Percentiles rank a stretch among this genome's conserved stretches.
Conservation (phyloP, 2,888 invertebrate genomes). For the Drosophila affinis region DNA sequence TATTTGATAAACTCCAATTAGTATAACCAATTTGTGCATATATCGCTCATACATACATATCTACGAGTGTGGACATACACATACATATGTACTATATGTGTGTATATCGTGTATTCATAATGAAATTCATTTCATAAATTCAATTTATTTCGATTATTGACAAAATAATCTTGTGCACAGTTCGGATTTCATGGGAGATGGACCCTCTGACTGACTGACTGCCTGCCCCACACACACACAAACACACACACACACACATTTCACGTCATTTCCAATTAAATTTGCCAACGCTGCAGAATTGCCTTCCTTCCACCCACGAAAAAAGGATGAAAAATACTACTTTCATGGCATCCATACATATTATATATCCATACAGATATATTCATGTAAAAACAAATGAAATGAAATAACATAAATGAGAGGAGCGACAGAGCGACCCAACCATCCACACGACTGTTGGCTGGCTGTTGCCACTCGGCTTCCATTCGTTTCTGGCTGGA, state of each 20-base stretch:
- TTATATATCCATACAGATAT: conserved; percentile 5
- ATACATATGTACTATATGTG: conserved; percentile 33
- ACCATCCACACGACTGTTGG: background rate
- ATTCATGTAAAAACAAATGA: conserved; percentile 52
- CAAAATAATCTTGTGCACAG: conserved; percentile 72
- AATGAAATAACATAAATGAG: conserved; percentile 61
- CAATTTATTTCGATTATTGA: conserved; percentile 78
- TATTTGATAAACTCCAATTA: conserved; percentile 71
- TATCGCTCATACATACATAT: conserved; percentile 19
- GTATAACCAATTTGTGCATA: conserved; percentile 56
- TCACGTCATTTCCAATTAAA: conserved; percentile 78
- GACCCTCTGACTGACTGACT: conserved; percentile 2
- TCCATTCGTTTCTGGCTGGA: background rate
- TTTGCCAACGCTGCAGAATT: conserved; percentile 74
- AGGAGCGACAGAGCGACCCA: conserved; percentile 21
- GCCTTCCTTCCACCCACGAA: conserved; percentile 3
- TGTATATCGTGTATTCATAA: conserved; percentile 51
- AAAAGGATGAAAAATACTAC: conserved; percentile 35
- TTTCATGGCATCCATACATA: conserved; percentile 20
- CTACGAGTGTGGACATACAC: too few relatives aligned
- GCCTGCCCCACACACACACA: background rate
- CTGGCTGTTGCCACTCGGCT: background rate
- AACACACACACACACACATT: conserved; percentile 24
- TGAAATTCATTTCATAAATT: conserved; percentile 77
- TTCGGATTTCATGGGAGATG: conserved; percentile 26